Evolutionary conservation across 2,888 invertebrate species (phyloP).

Genomic region (Eledona agricola): DNA sequence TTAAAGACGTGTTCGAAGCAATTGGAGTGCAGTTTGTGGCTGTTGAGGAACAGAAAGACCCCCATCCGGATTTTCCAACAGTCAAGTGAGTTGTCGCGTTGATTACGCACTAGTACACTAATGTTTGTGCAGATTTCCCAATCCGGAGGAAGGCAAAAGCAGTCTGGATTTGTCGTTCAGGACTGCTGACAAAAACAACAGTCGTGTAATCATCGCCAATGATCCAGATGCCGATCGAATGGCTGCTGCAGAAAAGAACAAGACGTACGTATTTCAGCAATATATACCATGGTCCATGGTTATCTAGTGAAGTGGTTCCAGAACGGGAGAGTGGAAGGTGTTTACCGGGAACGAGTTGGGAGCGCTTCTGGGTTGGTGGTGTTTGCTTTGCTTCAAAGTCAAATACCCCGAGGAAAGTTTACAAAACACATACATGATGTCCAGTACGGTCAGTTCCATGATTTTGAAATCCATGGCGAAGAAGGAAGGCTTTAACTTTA

Average conservation of each 20-base stretch:
- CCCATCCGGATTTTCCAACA: constrained; percentile 97
- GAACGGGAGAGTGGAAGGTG: constrained; percentile 81
- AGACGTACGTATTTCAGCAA: constrained; percentile 64
- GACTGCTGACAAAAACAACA: constrained; percentile 77
- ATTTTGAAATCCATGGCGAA: constrained; percentile 84
- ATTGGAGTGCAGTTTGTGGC: constrained; percentile 77
- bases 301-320: constrained; percentile 40
- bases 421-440: constrained; percentile 80
- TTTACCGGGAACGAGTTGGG: constrained; percentile 97
- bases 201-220: constrained; percentile 88
- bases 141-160: constrained; percentile 93
- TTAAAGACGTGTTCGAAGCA: constrained; percentile 76
- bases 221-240: constrained; percentile 98
- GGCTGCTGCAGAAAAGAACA: constrained; percentile 87
- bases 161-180: constrained; percentile 70
- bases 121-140: constrained; percentile 75
- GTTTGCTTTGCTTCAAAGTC: constrained; percentile 69
- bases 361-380: constrained; percentile 94
- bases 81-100: constrained; percentile 68
- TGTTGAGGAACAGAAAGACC: constrained; percentile 80
- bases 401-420: constrained; percentile 63
- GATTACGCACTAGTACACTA: constrained; percentile 1
- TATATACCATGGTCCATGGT: too few relatives aligned
- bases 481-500: constrained; percentile 78
- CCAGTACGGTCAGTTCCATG: constrained; percentile 97